These are phyloP conservation scores for Uropsilus gracilis DNA, from an alignment of 2,113 vertebrate species.

Conservation along the genomic window DNA sequence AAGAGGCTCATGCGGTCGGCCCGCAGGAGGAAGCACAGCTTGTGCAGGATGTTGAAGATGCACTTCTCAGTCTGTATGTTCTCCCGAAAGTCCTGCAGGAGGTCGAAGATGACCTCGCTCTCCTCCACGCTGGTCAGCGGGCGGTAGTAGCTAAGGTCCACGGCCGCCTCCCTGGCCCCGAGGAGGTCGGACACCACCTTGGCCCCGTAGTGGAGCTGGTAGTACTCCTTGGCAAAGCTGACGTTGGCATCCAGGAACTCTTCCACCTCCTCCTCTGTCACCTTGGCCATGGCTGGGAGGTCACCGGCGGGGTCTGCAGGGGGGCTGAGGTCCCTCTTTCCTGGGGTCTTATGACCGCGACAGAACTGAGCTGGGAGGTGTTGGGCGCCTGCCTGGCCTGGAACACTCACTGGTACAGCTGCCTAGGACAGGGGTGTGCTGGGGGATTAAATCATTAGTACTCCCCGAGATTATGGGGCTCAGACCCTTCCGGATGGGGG, in stretches of 20 bases:
- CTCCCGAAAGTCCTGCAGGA: constrained; percentile 92
- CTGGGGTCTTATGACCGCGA: neutral
- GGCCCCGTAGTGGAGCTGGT: constrained; percentile 86
- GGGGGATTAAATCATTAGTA: constrained; percentile 75
- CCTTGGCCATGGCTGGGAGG: constrained; percentile 66
- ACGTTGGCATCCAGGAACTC: constrained; percentile 92
- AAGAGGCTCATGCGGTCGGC: constrained; percentile 93
- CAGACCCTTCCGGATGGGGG: constrained; percentile 33
- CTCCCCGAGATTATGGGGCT: constrained; percentile 67
- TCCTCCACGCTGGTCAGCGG: constrained; percentile 87
- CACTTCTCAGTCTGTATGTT: constrained; percentile 90
- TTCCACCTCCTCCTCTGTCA: constrained; percentile 87
- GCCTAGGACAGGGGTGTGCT: neutral
- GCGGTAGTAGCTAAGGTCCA: constrained; percentile 86
- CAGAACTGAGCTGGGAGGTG: neutral
- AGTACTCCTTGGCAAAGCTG: constrained; percentile 91
- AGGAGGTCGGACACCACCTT: constrained; percentile 89
- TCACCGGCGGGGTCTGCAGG: neutral
- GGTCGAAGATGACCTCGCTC: constrained; percentile 92
- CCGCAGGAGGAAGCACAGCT: constrained; percentile 89
- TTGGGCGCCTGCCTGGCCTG: neutral
- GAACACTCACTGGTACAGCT: neutral
- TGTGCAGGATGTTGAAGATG: constrained; percentile 90
- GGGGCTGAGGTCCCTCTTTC: neutral
- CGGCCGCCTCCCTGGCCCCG: constrained; percentile 75